A percentile compares a stretch with the other conserved stretches of the same genome.
Evolutionary conservation across 2,888 invertebrate genomes (phyloP).

Genomic region (Eulithis prunata): DNA sequence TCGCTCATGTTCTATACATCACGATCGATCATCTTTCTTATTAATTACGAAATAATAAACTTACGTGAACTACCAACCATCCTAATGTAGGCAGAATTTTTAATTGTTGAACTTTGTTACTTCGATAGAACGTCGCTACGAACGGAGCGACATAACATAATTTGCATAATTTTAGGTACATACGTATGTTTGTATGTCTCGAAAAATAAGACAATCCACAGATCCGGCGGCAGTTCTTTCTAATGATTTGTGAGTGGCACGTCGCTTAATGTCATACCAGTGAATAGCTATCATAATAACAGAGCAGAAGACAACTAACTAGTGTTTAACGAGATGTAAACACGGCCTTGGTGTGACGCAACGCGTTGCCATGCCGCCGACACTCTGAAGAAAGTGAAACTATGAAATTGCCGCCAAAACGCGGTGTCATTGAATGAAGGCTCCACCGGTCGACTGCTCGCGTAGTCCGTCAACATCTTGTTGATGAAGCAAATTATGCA

Average conservation of each 20-base stretch:
- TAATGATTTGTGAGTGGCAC: constrained; percentile 39
- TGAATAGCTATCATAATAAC: constrained; percentile 58
- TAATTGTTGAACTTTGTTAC: not conserved
- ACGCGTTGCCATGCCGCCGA: constrained; percentile 34
- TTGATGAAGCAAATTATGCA: constrained; percentile 44
- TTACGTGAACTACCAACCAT: not conserved
- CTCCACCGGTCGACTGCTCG: constrained; percentile 50
- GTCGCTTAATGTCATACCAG: constrained; percentile 45
- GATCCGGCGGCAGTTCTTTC: constrained; percentile 55
- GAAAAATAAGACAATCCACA: constrained; percentile 64
- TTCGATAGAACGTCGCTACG: constrained; percentile 27
- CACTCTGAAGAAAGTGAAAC: constrained; percentile 70
- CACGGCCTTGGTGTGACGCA: constrained; percentile 66
- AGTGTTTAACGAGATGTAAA: constrained; percentile 51
- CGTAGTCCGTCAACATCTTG: constrained; percentile 59
- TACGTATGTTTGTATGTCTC: constrained; percentile 45
- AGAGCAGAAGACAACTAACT: constrained; percentile 38
- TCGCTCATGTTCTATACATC: constrained; percentile 7
- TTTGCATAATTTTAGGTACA: constrained; percentile 57
- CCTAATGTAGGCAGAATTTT: not conserved
- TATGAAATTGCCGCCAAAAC: constrained; percentile 63
- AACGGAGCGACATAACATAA: constrained; percentile 41
- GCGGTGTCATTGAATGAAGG: constrained; percentile 61
- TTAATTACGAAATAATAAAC: not conserved
- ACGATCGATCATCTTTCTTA: constrained; percentile 1